A percentile compares a stretch with the other conserved stretches of the same genome.
Conservation (phyloP, 2,888 invertebrate genomes). For the Tetranychus piercei region DNA sequence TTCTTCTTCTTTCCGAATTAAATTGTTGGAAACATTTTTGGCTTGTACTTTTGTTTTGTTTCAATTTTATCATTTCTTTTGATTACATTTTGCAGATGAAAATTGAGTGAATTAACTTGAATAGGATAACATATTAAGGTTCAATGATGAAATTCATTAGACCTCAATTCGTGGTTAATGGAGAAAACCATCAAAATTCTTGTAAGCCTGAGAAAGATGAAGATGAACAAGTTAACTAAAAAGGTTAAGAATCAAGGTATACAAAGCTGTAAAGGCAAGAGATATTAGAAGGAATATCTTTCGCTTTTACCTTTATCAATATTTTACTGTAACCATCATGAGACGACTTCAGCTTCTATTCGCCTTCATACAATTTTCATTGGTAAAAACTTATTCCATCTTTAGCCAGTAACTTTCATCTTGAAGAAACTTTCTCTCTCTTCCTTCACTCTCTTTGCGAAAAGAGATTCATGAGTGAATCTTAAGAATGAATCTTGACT, state of each 20-base stretch:
- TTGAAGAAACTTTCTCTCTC: not conserved
- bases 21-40: not conserved
- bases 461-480: not conserved
- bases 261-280: not conserved
- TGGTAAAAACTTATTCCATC: not conserved
- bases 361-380: not conserved
- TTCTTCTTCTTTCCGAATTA: not conserved
- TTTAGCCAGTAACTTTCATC: not conserved
- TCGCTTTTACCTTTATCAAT: not conserved
- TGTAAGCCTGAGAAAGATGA: not conserved
- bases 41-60: not conserved
- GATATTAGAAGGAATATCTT: not conserved
- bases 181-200: not conserved
- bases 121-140: not conserved
- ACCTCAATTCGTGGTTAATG: not conserved
- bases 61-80: not conserved
- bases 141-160: not conserved
- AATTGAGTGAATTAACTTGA: constrained; percentile 1
- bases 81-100: not conserved
- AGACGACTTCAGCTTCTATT: not conserved
- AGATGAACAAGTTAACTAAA: too few species aligned
- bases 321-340: not conserved
- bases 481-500: not conserved
- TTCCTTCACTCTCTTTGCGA: too few species aligned
- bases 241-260: not conserved